These are phyloP conservation scores for Nautilus pompilius DNA, from an alignment of 1,140 invertebrate genomes.

Conservation along the genomic window DNA sequence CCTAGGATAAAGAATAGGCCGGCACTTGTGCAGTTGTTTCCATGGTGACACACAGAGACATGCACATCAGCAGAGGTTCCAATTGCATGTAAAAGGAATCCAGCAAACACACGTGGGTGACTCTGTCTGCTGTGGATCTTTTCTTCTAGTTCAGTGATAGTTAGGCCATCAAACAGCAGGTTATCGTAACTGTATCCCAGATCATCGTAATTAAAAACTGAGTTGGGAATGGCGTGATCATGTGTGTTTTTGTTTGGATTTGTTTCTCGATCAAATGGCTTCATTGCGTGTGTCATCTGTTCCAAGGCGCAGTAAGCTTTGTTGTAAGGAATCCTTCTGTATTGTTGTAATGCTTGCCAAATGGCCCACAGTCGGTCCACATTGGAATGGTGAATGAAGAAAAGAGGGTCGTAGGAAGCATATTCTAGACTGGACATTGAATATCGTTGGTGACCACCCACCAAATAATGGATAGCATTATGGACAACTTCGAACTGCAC, in stretches of 20 bases:
- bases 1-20: conserved; percentile 16
- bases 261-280: conserved; percentile 12
- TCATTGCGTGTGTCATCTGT: conserved; percentile 16
- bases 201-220: conserved; percentile 18
- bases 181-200: conserved; percentile 23
- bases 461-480: conserved; percentile 21
- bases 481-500: conserved; percentile 24
- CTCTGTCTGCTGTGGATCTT: conserved; percentile 16
- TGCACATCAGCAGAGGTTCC: conserved; percentile 10
- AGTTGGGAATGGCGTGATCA: conserved; percentile 15
- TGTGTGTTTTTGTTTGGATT: conserved; percentile 8
- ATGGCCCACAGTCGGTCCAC: conserved; percentile 9
- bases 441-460: conserved; percentile 16
- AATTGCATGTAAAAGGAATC: conserved; percentile 14
- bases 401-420: conserved; percentile 15
- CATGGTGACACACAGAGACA: conserved; percentile 12
- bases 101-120: conserved; percentile 14
- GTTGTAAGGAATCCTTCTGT: conserved; percentile 10
- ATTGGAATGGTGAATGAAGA: conserved; percentile 13
- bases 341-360: conserved; percentile 26
- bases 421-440: conserved; percentile 18
- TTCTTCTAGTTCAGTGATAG: conserved; percentile 9
- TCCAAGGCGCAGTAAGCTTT: conserved; percentile 21
- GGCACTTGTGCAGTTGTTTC: conserved; percentile 2
- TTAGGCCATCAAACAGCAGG: conserved; percentile 17